These are phyloP conservation scores for Sorex maritimensis DNA, from an alignment of 2,797 vertebrate genomes.

Conservation along the genomic window DNA sequence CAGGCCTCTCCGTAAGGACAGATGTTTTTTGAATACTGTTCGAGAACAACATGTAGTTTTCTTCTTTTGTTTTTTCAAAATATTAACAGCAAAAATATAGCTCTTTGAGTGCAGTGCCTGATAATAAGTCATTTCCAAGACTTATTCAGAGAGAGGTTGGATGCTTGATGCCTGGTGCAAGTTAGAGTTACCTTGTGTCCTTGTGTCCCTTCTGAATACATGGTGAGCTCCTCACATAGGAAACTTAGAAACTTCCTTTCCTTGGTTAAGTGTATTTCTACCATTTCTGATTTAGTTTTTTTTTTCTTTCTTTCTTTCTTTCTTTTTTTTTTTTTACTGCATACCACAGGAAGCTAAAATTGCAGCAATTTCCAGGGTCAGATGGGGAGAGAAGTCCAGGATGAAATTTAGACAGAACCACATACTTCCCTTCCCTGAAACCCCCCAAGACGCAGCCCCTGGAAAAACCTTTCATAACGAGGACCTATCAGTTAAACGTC, in stretches of 20 bases:
- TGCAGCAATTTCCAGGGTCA: slow-evolving; percentile 87
- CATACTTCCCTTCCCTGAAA: slow-evolving; percentile 80
- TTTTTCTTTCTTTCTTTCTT: slow-evolving; percentile 70
- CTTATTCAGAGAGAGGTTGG: slow-evolving; percentile 17
- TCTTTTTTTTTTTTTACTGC: slow-evolving; percentile 78
- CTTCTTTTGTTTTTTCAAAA: slow-evolving; percentile 26
- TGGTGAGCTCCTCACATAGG: background rate
- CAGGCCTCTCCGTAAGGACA: slow-evolving; percentile 28
- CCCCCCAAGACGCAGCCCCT: slow-evolving; percentile 79
- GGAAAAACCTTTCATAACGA: slow-evolving; percentile 80
- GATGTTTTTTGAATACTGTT: slow-evolving; percentile 53
- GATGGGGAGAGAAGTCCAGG: slow-evolving; percentile 84
- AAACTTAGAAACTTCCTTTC: slow-evolving; percentile 68
- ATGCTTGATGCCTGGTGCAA: background rate
- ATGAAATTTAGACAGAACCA: slow-evolving; percentile 86
- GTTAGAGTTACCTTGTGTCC: slow-evolving; percentile 30
- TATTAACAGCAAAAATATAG: slow-evolving; percentile 46
- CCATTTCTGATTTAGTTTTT: slow-evolving; percentile 81
- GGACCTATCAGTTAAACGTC: slow-evolving; percentile 83
- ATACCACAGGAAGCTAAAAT: slow-evolving; percentile 87
- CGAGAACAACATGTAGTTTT: background rate
- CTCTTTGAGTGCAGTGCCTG: background rate
- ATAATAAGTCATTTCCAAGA: slow-evolving; percentile 36
- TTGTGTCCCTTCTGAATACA: slow-evolving; percentile 4
- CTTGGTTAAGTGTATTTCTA: slow-evolving; percentile 74